phyloP scores from a whole-genome alignment of 2,888 invertebrate species.

The Ochlodes sylvanus region DNA sequence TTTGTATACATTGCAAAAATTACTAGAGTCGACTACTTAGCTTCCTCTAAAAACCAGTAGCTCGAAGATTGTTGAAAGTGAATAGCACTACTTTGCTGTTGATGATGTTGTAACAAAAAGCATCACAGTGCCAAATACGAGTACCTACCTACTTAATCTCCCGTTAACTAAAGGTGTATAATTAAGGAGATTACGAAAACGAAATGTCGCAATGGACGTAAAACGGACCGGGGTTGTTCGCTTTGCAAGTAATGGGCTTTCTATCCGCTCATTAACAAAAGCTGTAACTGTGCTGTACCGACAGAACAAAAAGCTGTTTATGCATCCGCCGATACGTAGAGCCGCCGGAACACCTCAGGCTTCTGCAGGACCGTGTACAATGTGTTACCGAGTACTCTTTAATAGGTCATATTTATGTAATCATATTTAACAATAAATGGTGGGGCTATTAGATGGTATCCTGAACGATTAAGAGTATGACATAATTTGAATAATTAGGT shows the following conservation, averaged over 20 bases:
- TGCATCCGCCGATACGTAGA: constrained; percentile 62
- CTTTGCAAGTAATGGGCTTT: constrained; percentile 61
- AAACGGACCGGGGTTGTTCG: constrained; percentile 49
- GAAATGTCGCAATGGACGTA: constrained; percentile 39
- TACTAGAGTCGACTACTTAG: too few species aligned
- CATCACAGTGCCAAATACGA: neutral
- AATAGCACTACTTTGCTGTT: too few species aligned
- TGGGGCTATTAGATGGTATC: too few species aligned
- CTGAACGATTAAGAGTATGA: too few species aligned
- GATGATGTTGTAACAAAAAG: neutral
- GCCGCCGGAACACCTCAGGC: constrained; percentile 62
- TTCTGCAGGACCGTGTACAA: constrained; percentile 32
- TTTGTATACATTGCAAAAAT: too few species aligned
- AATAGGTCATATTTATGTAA: constrained; percentile 18
- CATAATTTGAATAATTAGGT: neutral
- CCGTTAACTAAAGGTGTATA: constrained; percentile 19
- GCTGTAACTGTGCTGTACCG: constrained; percentile 63
- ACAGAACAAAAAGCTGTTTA: constrained; percentile 72
- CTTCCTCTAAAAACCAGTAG: too few species aligned
- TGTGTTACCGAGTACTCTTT: constrained; percentile 21
- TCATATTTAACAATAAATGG: too few species aligned
- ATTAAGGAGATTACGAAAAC: constrained; percentile 34
- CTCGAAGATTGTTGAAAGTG: too few species aligned
- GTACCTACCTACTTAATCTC: neutral
- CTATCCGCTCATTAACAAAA: constrained; percentile 82